Conservation (phyloP, 2,888 invertebrate genomes). For the Leptopilina syphax region DNA sequence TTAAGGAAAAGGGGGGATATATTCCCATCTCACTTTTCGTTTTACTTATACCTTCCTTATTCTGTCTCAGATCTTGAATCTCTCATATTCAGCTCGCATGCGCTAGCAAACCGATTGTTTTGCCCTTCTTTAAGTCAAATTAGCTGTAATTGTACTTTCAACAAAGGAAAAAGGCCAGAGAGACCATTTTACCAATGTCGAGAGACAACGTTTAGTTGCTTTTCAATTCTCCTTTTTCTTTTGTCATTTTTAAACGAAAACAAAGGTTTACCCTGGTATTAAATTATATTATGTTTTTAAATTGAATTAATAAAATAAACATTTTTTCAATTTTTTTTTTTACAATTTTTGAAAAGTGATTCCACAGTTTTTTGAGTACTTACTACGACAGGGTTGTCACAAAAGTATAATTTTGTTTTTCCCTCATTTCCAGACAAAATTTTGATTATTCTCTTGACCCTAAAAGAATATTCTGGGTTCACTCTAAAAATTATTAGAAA, state of each 20-base stretch:
- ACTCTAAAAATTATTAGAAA: no score
- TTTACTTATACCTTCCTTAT: slow-evolving; percentile 46
- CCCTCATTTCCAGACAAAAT: no score
- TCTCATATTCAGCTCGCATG: slow-evolving; percentile 50
- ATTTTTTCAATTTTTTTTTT: no score
- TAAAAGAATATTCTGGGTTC: no score
- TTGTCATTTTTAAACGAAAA: neutral
- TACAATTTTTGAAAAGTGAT: no score
- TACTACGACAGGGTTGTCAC: no score
- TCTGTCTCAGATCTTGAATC: slow-evolving; percentile 34
- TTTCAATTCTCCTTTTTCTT: neutral
- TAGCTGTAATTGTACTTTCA: slow-evolving; percentile 63
- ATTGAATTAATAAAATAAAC: no score
- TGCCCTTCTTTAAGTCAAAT: slow-evolving; percentile 65
- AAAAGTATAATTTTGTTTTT: no score
- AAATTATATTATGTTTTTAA: no score
- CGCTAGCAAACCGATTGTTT: slow-evolving; percentile 58
- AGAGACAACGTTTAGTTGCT: neutral
- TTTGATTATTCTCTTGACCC: no score
- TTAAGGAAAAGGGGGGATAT: neutral
- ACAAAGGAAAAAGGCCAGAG: slow-evolving; percentile 54
- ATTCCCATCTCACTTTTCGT: slow-evolving; percentile 52
- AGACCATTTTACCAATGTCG: slow-evolving; percentile 42
- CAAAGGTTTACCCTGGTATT: no score
- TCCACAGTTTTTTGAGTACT: no score